Base-by-base conservation (phyloP, 2,888 invertebrate species). In the Morpho achilles region DNA sequence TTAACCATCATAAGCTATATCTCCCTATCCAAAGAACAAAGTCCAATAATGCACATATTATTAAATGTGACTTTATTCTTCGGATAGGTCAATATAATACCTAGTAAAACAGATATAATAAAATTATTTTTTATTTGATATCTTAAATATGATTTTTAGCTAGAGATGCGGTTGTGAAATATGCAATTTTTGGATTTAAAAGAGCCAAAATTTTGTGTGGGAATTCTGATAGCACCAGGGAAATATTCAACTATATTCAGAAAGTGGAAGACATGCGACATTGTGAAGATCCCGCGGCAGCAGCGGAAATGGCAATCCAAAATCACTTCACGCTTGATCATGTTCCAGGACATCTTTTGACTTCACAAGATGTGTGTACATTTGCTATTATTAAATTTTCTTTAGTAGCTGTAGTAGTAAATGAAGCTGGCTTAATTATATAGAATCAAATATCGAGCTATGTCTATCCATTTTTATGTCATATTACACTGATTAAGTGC, bases 321-420 rank as follows among this genome's bases (percentile, higher is more conserved):
- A 77, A 93, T 64, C 81, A 91, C 51, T 92, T 94, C 51, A 92
- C 91, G 7, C 80, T 95, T 45, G 93, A 94, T 68, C 94, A 95
- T 76, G 91, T 96, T n/a, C 94, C 95, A 56, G 92, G 93, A 7
- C 91, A 91, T 70, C 80, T 94, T 61, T 82, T 94, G 49, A 94
- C 94, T 67, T 91, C 92, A 49, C 91, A 91, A 74, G 90, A 92
- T 73, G 94, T 95, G 80, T 79, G 89, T 73, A 42, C 50, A 6
- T 44, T 53, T 46, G 4, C 4, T 45, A 45, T 9, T 7, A 48
- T 9, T 48, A 23, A 48, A 48, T 1, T 32, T 32, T 32, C 16
- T 32, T 32, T 32, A 32, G 32, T 32, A 5, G 32, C 16, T 16
- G 16, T 16, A 16, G 16, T 16, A 16, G 16, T 16, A 16, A 16